phyloP scores from a whole-genome alignment of 1,140 invertebrate genomes.

The Danaus plexippus region DNA sequence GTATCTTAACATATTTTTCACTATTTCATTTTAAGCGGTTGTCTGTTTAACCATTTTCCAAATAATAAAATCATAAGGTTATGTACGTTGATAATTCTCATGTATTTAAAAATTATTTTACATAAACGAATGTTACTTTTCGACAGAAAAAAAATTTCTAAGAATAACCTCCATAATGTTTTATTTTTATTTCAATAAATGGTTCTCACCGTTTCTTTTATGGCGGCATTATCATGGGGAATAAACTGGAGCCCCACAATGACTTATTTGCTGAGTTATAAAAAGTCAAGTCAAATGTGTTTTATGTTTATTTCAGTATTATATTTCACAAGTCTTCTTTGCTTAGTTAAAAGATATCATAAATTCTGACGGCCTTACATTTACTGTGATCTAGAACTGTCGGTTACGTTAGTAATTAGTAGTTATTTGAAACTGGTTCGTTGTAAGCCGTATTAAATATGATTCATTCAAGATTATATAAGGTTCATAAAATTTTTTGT shows the following conservation, averaged over 20 bases:
- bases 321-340: constrained; percentile 54
- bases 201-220: constrained; percentile 38
- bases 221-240: constrained; percentile 39
- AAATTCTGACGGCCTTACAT: constrained; percentile 30
- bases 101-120: no score
- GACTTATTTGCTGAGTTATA: constrained; percentile 60
- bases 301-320: constrained; percentile 56
- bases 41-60: no score
- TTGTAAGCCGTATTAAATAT: background rate
- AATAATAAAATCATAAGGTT: no score
- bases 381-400: constrained; percentile 7
- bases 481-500: background rate
- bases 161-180: no score
- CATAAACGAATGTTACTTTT: no score
- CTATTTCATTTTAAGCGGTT: no score
- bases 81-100: no score
- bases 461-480: background rate
- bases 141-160: no score
- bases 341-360: constrained; percentile 44
- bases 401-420: constrained; percentile 1
- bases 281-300: constrained; percentile 37
- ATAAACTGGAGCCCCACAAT: constrained; percentile 48
- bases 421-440: background rate
- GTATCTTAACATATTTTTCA: no score
- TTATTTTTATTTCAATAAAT: constrained; percentile 40